These are phyloP conservation scores for Dicerorhinus sumatrensis DNA, from an alignment of 2,113 vertebrate genomes.

Conservation along the genomic window DNA sequence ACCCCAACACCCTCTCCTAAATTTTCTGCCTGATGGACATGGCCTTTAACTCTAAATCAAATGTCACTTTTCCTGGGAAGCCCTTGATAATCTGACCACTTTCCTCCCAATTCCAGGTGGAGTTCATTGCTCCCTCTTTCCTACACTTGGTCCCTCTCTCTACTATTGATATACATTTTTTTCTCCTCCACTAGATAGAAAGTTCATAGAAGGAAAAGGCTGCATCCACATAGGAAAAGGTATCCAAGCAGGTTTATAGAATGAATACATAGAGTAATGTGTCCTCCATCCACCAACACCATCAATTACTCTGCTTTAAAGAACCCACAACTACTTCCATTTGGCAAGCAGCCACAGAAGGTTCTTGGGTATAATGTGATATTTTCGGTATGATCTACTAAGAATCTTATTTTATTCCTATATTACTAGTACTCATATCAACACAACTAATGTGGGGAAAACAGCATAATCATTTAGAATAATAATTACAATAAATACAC, in stretches of 20 bases:
- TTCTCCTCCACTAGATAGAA: background rate
- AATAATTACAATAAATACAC: background rate
- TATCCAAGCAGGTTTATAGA: background rate
- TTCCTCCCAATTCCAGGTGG: background rate
- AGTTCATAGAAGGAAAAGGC: background rate
- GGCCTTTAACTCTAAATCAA: slow-evolving; percentile 28
- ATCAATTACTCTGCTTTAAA: background rate
- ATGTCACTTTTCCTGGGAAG: background rate
- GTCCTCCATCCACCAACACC: background rate
- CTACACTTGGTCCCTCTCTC: no score
- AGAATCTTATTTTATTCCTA: slow-evolving; percentile 20
- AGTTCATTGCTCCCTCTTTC: background rate
- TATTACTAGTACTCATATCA: background rate
- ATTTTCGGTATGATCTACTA: background rate
- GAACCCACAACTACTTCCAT: background rate
- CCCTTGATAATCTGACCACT: background rate
- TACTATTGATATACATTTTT: background rate
- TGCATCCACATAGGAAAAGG: background rate
- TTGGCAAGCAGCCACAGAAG: slow-evolving; percentile 24
- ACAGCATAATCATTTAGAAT: slow-evolving; percentile 34
- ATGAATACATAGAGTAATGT: background rate
- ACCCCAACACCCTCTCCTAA: background rate
- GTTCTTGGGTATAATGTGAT: slow-evolving; percentile 12
- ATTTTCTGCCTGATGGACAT: slow-evolving; percentile 25
- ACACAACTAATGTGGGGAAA: slow-evolving; percentile 11